Evolutionary conservation across 2,797 vertebrate species (phyloP), one percentile per base, ranked within the genome.

Genomic region (Poecilia picta): DNA sequence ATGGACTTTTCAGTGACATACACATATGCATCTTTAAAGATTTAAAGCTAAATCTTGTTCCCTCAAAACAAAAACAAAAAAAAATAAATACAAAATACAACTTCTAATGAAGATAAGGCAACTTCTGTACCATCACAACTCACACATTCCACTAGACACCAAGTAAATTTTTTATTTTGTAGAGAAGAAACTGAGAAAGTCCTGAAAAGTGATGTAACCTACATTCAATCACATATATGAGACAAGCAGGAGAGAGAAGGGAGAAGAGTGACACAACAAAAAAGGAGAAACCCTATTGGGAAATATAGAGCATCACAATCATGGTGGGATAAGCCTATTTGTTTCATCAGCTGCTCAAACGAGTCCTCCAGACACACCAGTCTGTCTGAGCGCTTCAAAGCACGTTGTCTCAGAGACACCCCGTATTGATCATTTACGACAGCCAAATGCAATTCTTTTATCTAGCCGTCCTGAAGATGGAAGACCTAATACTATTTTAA

Each of bases 261-360:
- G 83, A 73, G 2, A 16, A 78, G 59, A 55, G 66, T 55, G 80
- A 79, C 87, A 83, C 15, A 72, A 68, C 64, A 73, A 76, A 77
- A 79, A 51, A 75, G 73, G 76, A 57, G 64, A 84, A 76, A 55
- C 51, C 84, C 84, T 72, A 23, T 31, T 28, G 86, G 82, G 85
- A 83, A 81, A 81, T 49, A 25, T 25, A 72, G 75, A 53, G 49
- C 77, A 87, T 88, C 84, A 77, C 59, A 77, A 81, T 81, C 77
- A 53, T 33, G 57, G 75, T 83, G 64, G 74, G 76, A 87, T 80
- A 70, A 83, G 83, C 49, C 33, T 47, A 85, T 89, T 78, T 81
- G 76, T 87, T 88, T 87, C 84, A 89, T 90, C 83, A 71, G 39
- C 45, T 64, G 68, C 73, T 88, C 77, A 83, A 80, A 53, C 76